Evolutionary conservation across 2,888 invertebrate genomes (phyloP), one percentile per base, ranked within the genome.

Genomic region (Clistopyga incitator): DNA sequence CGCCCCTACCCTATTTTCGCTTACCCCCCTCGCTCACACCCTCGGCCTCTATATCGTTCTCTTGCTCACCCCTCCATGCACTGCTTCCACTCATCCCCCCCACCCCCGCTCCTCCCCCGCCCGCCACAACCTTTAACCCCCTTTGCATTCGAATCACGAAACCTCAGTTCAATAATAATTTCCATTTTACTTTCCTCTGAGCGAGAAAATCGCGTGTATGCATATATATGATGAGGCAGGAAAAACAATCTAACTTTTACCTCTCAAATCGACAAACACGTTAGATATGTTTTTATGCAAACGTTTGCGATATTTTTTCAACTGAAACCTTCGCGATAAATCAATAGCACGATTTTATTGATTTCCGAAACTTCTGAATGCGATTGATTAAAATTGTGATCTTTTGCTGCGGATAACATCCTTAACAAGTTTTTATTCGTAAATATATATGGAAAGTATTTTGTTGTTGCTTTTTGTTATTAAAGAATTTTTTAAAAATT

Each of bases 141-240:
- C 34, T 77, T 67, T 54, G 47, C 77, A 77, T 77, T 77, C 77
- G 77, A 68, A 67, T 77, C 77, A 77, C 77, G 70, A 20, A 78
- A 70, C 29, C 56, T 70, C 70, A 59, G 78, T 78, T 78, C 61
- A 61, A 78, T 70, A 78, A 78, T 78, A 70, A 78, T 78, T 78
- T 70, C 54, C 78, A 70, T 78, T 78, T 70, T 54, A 45, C 67
- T 77, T 77, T 68, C 38, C 54, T 76, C 34, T 42, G 23, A 47
- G 23, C 23, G 34, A 11, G 52, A 34, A 52, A 54, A 52, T 34
- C 34, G 18, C 18, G 13, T 65, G 38, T 64, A 64, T 38, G 29
- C 20, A n/a, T 65, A 38, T 38, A 38, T 64, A 38, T 38, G 18
- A 25, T 38, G 56, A 34, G n/a, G 47, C 29, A 10, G 52, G 64